Evolutionary conservation across 1,140 invertebrate genomes (phyloP).

Genomic region (Telenomus remus): DNA sequence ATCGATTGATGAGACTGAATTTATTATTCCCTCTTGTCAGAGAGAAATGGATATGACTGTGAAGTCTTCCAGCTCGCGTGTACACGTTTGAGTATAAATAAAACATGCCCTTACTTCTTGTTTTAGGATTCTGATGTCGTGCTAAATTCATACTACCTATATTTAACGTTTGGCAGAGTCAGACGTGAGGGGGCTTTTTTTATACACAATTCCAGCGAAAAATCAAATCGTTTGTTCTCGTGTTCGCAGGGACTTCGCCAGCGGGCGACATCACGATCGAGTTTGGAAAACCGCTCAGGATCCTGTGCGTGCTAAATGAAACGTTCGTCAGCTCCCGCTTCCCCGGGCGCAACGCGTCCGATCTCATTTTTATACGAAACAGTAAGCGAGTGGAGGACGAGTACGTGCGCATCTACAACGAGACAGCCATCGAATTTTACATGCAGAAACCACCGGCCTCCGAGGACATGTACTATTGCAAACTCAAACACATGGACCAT

Average conservation of each 20-base stretch:
- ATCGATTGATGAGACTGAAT: too few relatives aligned
- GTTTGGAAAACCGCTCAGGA: constrained; percentile 72
- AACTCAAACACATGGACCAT: constrained; percentile 58
- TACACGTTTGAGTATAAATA: constrained; percentile 63
- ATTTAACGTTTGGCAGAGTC: constrained; percentile 38
- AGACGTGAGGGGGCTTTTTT: constrained; percentile 1
- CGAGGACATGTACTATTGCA: constrained; percentile 72
- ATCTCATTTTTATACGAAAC: constrained; percentile 74
- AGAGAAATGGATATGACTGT: constrained; percentile 25
- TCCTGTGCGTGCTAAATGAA: constrained; percentile 75
- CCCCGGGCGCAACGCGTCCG: constrained; percentile 68
- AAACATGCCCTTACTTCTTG: constrained; percentile 62
- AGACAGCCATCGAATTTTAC: constrained; percentile 72
- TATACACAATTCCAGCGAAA: constrained; percentile 5
- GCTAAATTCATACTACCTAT: constrained; percentile 63
- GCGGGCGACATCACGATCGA: constrained; percentile 75
- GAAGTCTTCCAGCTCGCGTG: constrained; percentile 9
- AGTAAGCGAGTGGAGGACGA: constrained; percentile 66
- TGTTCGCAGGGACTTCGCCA: constrained; percentile 73
- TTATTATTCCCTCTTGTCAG: too few relatives aligned
- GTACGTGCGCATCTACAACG: constrained; percentile 72
- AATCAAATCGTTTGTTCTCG: constrained; percentile 1
- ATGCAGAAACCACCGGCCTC: constrained; percentile 70
- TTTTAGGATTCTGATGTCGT: constrained; percentile 68
- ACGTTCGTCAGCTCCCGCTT: constrained; percentile 61